These are phyloP conservation scores for Scopus umbretta DNA, from an alignment of 2,113 vertebrate genomes.

Conservation along the genomic window DNA sequence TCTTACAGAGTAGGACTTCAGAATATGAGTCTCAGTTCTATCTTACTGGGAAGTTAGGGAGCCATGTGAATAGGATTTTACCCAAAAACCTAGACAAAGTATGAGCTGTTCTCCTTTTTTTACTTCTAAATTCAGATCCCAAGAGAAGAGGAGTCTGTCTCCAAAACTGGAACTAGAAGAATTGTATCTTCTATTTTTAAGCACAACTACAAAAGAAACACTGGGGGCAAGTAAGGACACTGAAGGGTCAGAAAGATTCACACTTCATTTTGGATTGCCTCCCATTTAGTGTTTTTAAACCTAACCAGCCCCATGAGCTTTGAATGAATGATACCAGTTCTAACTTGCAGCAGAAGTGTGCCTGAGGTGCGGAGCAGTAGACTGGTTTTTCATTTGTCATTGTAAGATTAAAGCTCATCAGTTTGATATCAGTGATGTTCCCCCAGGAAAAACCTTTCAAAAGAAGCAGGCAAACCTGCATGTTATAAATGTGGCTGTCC, in stretches of 20 bases:
- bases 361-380: neutral
- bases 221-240: neutral
- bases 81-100: neutral
- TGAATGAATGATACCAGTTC: neutral
- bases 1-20: neutral
- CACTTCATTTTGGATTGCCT: neutral
- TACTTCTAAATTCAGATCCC: neutral
- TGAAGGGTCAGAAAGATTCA: neutral
- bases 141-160: neutral
- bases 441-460: neutral
- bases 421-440: neutral
- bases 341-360: neutral
- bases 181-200: neutral
- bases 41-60: neutral
- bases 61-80: neutral
- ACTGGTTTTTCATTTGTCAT: neutral
- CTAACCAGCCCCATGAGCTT: neutral
- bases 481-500: neutral
- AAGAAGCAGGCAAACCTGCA: neutral
- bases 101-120: neutral
- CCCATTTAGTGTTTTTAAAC: neutral
- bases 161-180: neutral
- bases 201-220: neutral
- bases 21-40: neutral
- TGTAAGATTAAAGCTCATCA: neutral